Conservation (phyloP, 2,113 vertebrate species). For the Eolophus roseicapilla region DNA sequence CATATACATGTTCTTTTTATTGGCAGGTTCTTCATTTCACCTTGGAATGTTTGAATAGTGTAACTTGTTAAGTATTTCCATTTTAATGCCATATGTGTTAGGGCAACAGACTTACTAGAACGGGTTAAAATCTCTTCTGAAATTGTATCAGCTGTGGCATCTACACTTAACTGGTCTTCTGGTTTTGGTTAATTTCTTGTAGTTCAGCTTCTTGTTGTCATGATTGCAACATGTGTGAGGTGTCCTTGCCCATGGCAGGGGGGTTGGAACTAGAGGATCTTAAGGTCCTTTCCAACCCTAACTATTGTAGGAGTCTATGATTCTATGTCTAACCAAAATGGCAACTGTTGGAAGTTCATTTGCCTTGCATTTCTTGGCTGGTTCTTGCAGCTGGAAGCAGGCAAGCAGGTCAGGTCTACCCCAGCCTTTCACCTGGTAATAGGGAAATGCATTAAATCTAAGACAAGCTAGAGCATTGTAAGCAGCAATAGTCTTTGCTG, state of each 20-base stretch:
- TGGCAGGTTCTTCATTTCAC: constrained; percentile 33
- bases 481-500: background rate
- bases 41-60: background rate
- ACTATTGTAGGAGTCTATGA: no score
- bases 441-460: background rate
- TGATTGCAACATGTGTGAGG: background rate
- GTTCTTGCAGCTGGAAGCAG: constrained; percentile 72
- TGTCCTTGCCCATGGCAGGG: no score
- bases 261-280: no score
- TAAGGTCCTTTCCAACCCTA: no score
- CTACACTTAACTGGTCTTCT: background rate
- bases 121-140: background rate
- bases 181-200: background rate
- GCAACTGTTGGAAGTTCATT: constrained; percentile 40
- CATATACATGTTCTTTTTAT: constrained; percentile 33
- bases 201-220: background rate
- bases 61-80: background rate
- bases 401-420: constrained; percentile 49
- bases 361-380: constrained; percentile 50
- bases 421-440: background rate
- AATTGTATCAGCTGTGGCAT: background rate
- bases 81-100: background rate
- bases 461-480: background rate
- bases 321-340: constrained; percentile 52
- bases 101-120: background rate